Percentiles rank a stretch among this genome's conserved stretches.
These are phyloP conservation scores for Tychaedon coryphoeus DNA, from an alignment of 2,113 vertebrate genomes.

Conservation along the genomic window DNA sequence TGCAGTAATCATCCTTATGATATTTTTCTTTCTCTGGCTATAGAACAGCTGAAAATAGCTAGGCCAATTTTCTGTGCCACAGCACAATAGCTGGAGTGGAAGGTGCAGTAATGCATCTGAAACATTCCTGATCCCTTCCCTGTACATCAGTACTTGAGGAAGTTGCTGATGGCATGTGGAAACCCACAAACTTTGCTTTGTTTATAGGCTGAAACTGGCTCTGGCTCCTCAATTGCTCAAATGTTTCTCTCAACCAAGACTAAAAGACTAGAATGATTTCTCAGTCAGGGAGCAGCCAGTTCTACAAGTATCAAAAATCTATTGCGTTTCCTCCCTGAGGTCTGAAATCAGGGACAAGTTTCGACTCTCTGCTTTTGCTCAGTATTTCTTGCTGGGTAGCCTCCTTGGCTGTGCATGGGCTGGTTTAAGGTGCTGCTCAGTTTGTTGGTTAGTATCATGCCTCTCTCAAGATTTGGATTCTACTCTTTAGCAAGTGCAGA, in stretches of 20 bases:
- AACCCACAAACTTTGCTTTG: neutral
- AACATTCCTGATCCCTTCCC: neutral
- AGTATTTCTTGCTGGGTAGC: neutral
- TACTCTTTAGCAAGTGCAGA: neutral
- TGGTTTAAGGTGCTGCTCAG: neutral
- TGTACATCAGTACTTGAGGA: no score
- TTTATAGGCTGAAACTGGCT: neutral
- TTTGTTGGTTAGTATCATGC: neutral
- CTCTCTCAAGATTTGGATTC: neutral
- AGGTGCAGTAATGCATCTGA: neutral
- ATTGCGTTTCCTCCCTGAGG: neutral
- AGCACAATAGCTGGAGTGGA: neutral
- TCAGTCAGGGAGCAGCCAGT: neutral
- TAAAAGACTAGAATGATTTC: neutral
- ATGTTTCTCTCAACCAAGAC: neutral
- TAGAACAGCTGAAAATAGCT: fast-evolving
- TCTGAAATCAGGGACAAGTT: neutral
- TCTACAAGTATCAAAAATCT: neutral
- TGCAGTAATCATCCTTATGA: neutral
- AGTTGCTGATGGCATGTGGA: fast-evolving
- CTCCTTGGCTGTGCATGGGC: neutral
- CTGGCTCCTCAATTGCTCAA: neutral
- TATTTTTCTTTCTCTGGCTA: neutral
- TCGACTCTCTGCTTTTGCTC: neutral
- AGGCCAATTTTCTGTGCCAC: neutral